Percentiles rank a stretch among this genome's conserved stretches.
These are phyloP conservation scores for Epiperipatus broadwayi DNA, from an alignment of 2,888 invertebrate species.

Conservation along the genomic window DNA sequence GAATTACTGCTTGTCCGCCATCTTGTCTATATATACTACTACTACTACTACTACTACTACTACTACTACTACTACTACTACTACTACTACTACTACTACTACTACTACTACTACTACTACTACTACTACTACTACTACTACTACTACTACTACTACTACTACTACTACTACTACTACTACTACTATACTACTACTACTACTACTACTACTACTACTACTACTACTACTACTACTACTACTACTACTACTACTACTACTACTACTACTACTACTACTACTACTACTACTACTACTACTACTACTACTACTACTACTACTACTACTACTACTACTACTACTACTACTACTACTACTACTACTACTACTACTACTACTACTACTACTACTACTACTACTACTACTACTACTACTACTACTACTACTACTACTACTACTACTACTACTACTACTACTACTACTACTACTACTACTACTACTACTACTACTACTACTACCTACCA, in stretches of 20 bases:
- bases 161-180: too few relatives aligned
- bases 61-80: conserved; percentile 3
- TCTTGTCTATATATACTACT: too few relatives aligned
- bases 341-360: conserved; percentile 3
- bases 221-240: conserved; percentile 3
- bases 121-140: not conserved
- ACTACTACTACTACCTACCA: conserved; percentile 3
- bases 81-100: conserved; percentile 3
- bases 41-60: conserved; percentile 3
- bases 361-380: conserved; percentile 3
- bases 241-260: conserved; percentile 3
- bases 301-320: conserved; percentile 3
- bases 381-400: conserved; percentile 3
- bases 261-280: conserved; percentile 3
- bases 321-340: conserved; percentile 3
- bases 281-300: conserved; percentile 3
- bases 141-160: too few relatives aligned
- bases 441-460: conserved; percentile 3
- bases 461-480: conserved; percentile 3
- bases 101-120: conserved; percentile 3
- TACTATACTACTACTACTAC: too few relatives aligned
- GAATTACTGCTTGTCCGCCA: too few relatives aligned
- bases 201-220: conserved; percentile 3
- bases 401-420: conserved; percentile 3
- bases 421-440: conserved; percentile 3